These are phyloP conservation scores for Lepisosteus osseus DNA, from an alignment of 2,113 vertebrate genomes.

Conservation along the genomic window DNA sequence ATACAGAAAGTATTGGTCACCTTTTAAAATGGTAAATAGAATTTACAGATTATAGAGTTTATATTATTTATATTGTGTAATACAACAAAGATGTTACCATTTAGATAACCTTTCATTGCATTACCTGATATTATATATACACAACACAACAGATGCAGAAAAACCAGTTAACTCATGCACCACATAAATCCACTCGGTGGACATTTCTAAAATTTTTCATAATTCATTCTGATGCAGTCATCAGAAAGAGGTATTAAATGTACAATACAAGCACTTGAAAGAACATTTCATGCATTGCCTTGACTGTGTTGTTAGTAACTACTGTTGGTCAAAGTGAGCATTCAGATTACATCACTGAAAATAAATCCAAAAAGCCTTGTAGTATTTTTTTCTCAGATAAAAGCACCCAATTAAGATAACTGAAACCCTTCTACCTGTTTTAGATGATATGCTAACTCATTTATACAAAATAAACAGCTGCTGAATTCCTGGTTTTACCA, in stretches of 20 bases:
- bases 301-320: too few relatives aligned
- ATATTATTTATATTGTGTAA: neutral
- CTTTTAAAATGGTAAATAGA: slow-evolving; percentile 7
- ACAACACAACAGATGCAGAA: neutral
- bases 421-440: too few relatives aligned
- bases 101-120: neutral
- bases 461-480: too few relatives aligned
- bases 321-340: too few relatives aligned
- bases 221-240: slow-evolving; percentile 14
- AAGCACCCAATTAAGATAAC: too few relatives aligned
- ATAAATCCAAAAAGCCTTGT: too few relatives aligned
- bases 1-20: neutral
- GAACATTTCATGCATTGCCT: too few relatives aligned
- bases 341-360: too few relatives aligned
- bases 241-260: slow-evolving; percentile 19
- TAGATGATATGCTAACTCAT: neutral
- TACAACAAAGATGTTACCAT: neutral
- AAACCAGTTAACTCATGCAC: slow-evolving; percentile 2
- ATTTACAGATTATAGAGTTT: neutral
- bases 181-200: slow-evolving; percentile 47
- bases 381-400: too few relatives aligned
- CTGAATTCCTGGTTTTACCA: neutral
- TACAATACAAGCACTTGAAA: neutral
- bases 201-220: slow-evolving; percentile 23
- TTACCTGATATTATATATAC: neutral